Conservation (phyloP, 2,113 vertebrate genomes). For the Antidorcas marsupialis region DNA sequence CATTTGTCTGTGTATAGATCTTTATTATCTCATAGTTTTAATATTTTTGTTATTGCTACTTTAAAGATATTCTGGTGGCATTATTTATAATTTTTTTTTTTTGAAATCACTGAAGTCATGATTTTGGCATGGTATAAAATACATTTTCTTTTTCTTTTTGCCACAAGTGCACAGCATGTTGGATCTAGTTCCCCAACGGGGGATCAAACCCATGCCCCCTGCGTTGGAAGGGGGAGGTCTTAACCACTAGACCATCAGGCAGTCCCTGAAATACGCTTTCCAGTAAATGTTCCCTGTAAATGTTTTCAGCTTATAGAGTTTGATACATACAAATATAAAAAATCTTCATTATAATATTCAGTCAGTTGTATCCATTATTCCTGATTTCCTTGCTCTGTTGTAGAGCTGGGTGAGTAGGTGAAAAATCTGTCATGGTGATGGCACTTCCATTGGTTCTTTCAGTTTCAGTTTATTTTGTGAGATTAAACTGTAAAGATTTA, state of each 20-base stretch:
- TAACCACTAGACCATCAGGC: not conserved
- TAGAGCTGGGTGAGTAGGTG: not conserved
- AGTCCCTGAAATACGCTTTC: not conserved
- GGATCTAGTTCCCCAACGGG: not conserved
- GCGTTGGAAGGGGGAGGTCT: not conserved
- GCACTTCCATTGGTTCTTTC: not conserved
- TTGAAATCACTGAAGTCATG: not conserved
- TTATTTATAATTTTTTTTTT: not conserved
- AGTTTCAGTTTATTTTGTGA: not conserved
- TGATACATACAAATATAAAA: not conserved
- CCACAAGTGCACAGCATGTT: not conserved
- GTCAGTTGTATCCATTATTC: not conserved
- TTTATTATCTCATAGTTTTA: not conserved
- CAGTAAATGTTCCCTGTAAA: not conserved
- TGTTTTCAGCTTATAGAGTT: not conserved
- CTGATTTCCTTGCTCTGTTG: not conserved
- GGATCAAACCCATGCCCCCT: not conserved
- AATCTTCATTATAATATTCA: not conserved
- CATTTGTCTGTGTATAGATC: not conserved
- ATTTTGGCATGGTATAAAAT: not conserved
- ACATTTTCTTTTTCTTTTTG: not conserved
- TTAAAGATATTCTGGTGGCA: not conserved
- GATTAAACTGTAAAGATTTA: constrained; percentile 12
- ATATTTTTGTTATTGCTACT: not conserved
- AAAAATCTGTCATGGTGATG: not conserved